Evolutionary conservation across 2,113 vertebrate species (phyloP), one percentile per base, ranked within the genome.

Genomic region (Gnathochromis pfefferi): DNA sequence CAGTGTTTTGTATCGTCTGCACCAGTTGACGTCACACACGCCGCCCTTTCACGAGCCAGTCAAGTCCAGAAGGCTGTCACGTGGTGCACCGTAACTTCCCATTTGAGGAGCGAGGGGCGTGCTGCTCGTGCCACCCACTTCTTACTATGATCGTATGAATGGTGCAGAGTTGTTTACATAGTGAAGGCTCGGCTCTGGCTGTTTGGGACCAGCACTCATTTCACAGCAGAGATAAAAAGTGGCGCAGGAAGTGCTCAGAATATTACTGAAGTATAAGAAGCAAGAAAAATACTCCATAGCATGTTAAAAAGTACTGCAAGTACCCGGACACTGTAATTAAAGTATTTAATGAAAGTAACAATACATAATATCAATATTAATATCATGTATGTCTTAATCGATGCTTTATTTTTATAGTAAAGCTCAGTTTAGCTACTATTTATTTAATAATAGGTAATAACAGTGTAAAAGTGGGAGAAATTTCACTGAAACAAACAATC

Each of bases 21-120:
- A 2, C 7, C 26, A 9, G 87, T 82, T 93, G 93, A 96, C 96
- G 96, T 97, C 96, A 97, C 47, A 81, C 81, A 85, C 82, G 58
- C 95, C 96, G 81, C 96, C 96, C 93, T 92, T 90, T 82, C 78
- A 73, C 78, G 90, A 93, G 93, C 96, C 96, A 96, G 94, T 96
- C 91, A 93, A 80, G 93, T 83, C 65, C 23, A 89, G 84, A 88
- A 80, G 33, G 60, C 3, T 45, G 87, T 96, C 94, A 96, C 95
- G 87, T 96, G 96, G 79, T 89, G 14, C 81, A 51, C 54, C 33
- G 87, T 81, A 38, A 89, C 85, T 95, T 89, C 95, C 93, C 91
- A 96, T 96, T 96, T 92, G 94, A 93, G 91, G 91, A 92, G 84
- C 35, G 85, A 26, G 83, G 94, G 95, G 93, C 85, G 95, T 91